Percentiles rank a stretch among this genome's conserved stretches.
phyloP scores from a whole-genome alignment of 2,113 vertebrate species.

The Xenopus laevis region DNA sequence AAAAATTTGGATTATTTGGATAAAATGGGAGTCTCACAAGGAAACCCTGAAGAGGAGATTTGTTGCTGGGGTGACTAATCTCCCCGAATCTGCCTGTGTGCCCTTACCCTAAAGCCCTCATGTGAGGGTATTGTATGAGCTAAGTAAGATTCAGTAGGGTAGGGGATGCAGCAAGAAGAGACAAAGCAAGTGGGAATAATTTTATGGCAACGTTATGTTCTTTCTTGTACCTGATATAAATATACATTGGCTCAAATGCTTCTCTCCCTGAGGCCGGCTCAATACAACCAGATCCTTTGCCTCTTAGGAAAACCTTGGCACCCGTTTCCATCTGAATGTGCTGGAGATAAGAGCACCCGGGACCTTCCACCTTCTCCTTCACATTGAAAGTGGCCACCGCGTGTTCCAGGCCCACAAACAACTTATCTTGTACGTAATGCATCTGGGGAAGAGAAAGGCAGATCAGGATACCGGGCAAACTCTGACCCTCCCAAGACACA shows the following conservation, averaged over 20 bases:
- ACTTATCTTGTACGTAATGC: conserved; percentile 96
- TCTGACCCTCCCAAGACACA: too few species aligned
- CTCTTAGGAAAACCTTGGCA: conserved; percentile 92
- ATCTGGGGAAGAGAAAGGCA: conserved; percentile 65
- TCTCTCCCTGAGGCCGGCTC: conserved; percentile 91
- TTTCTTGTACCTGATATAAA: conserved; percentile 86
- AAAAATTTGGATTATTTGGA: too few species aligned
- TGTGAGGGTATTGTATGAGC: too few species aligned
- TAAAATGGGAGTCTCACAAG: too few species aligned
- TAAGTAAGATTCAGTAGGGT: too few species aligned
- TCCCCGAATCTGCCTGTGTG: too few species aligned
- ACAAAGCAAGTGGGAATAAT: too few species aligned
- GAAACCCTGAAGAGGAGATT: too few species aligned
- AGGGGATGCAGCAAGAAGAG: too few species aligned
- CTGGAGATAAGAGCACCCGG: conserved; percentile 87
- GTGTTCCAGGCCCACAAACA: conserved; percentile 94
- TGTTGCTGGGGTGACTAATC: too few species aligned
- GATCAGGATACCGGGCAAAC: background rate
- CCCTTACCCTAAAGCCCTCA: too few species aligned
- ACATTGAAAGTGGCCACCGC: conserved; percentile 82
- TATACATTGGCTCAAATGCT: conserved; percentile 97
- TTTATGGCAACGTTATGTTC: too few species aligned
- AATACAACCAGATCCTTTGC: conserved; percentile 91
- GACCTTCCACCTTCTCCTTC: conserved; percentile 94
- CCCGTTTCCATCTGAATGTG: conserved; percentile 94